A percentile compares a stretch with the other conserved stretches of the same genome.
Conservation (phyloP, 2,113 vertebrate species). For the Butorides virescens region DNA sequence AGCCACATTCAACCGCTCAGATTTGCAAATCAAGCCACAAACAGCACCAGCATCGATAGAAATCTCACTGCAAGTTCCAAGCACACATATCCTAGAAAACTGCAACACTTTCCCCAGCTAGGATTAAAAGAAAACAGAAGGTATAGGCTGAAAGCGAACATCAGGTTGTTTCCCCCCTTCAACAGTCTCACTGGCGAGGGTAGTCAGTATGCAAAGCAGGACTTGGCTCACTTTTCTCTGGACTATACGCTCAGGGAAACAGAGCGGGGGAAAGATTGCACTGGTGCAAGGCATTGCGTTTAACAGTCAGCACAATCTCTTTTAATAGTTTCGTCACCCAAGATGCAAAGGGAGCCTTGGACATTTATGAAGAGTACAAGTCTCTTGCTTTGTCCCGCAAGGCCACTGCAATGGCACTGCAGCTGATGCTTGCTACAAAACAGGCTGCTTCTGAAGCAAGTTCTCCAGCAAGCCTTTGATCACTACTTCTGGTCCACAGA, state of each 20-base stretch:
- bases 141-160: background rate
- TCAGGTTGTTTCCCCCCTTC: background rate
- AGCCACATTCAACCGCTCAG: background rate
- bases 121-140: background rate
- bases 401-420: background rate
- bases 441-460: background rate
- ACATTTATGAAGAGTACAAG: background rate
- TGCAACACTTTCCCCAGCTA: background rate
- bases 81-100: background rate
- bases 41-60: background rate
- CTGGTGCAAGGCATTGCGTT: background rate
- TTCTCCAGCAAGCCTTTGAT: background rate
- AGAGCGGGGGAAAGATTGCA: no score
- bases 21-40: background rate
- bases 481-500: background rate
- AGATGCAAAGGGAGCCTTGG: background rate
- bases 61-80: background rate
- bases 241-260: no score
- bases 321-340: background rate
- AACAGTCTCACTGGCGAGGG: background rate
- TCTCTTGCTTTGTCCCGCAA: background rate
- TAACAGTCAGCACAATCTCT: background rate
- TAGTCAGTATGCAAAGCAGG: background rate
- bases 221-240: background rate
- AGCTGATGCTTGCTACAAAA: background rate